phyloP scores from a whole-genome alignment of 1,140 invertebrate species.

The Caenorhabditis inopinata region DNA sequence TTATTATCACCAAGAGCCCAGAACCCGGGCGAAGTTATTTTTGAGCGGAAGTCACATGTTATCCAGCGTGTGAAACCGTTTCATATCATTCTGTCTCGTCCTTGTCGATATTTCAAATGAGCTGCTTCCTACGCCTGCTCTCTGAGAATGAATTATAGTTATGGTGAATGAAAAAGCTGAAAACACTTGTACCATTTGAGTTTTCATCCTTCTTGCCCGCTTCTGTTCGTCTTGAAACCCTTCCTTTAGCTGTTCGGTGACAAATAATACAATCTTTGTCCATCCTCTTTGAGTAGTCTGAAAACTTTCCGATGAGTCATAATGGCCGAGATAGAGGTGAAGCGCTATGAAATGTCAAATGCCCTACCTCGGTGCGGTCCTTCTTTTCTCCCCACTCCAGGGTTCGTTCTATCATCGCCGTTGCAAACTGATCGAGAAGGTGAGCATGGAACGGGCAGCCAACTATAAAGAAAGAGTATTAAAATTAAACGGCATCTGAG shows the following conservation, averaged over 20 bases:
- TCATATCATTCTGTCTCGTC: not conserved
- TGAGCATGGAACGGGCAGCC: conserved; percentile 40
- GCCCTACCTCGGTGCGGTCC: conserved; percentile 42
- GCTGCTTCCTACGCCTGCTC: not conserved
- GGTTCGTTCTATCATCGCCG: conserved; percentile 43
- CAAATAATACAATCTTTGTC: conserved; percentile 46
- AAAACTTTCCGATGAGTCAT: not conserved
- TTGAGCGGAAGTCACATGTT: not conserved
- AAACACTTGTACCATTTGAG: not conserved
- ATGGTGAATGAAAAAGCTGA: not conserved
- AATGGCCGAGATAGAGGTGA: not conserved
- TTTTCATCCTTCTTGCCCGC: conserved; percentile 1
- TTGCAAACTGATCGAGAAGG: conserved; percentile 41
- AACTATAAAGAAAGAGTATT: conserved; percentile 28
- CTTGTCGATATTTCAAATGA: conserved; percentile 1
- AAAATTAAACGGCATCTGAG: too few relatives aligned
- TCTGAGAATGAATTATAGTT: not conserved
- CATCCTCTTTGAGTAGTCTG: conserved; percentile 44
- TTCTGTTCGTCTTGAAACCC: conserved; percentile 40
- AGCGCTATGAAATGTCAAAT: too few relatives aligned
- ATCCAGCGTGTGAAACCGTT: not conserved
- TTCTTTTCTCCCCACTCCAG: conserved; percentile 48
- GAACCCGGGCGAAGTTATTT: not conserved
- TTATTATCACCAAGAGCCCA: conserved; percentile 2
- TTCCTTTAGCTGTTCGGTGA: conserved; percentile 44